Base-by-base conservation (phyloP, 2,113 vertebrate genomes). In the Gnathochromis pfefferi region DNA sequence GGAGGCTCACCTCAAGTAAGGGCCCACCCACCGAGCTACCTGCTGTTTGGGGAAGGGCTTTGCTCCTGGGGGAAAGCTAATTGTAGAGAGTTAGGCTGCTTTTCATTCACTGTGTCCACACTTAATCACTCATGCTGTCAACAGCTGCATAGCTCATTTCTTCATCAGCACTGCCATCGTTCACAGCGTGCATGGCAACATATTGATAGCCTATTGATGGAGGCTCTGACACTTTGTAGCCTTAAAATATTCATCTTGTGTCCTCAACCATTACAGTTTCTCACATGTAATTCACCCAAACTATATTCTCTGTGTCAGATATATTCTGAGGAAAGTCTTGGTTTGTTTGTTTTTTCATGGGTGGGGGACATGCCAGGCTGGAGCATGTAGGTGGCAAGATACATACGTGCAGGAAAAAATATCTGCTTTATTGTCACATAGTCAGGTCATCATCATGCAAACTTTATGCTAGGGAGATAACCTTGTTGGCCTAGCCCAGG, bases 1-100 rank as follows among this genome's bases (percentile, higher is more conserved):
- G 98, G 98, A 96, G 97, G 98, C 96, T 99, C 99, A 96, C 98
- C 99, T 92, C 99, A 99, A 97, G 98, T 99, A 98, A 98, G 98
- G 96, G 96, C 95, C 95, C 93, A 94, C 93, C 94, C 96, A 94
- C 93, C 93, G 88, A 95, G 94, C 94, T 96, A 93, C 94, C 93
- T 96, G 95, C 94, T 96, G 95, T 94, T 54, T 93, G 90, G 93
- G 92, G 91, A 92, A 87, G 93, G 93, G 89, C 92, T 94, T 93
- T 87, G 91, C 81, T 57, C 51, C 87, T 87, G 81, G 93, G 93
- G 93, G 87, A 84, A 91, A 87, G 90, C 91, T 91, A 84, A 85
- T 47, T 86, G 84, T 93, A 87, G 86, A 85, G 63, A 84, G 85
- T 89, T 80, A 89, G 92, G 88, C 91, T 92, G 94, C 89, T 94